phyloP scores from a whole-genome alignment of 2,888 invertebrate genomes.

The Crossocerus cetratus region DNA sequence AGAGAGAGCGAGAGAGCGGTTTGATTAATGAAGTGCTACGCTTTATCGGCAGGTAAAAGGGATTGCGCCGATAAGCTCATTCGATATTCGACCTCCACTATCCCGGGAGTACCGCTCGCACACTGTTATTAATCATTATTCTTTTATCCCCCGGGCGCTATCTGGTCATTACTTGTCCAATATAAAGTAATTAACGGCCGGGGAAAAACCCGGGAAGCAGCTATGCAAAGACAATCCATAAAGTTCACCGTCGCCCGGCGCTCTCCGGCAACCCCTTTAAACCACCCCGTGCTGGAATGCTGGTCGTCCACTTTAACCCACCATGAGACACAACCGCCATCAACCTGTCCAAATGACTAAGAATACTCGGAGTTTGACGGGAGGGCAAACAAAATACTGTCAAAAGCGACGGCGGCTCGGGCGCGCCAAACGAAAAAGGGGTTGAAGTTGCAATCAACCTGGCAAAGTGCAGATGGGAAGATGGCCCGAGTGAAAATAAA shows the following conservation, averaged over 20 bases:
- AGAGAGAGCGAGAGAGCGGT: conserved; percentile 12
- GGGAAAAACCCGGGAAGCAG: too few relatives aligned
- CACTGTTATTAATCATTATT: conserved; percentile 21
- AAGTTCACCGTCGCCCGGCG: not conserved
- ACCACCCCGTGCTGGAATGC: too few relatives aligned
- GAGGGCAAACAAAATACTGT: not conserved
- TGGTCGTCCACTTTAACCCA: too few relatives aligned
- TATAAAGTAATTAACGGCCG: too few relatives aligned
- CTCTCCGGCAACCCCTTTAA: not conserved
- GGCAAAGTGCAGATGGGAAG: not conserved
- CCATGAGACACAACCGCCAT: too few relatives aligned
- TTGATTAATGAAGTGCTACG: conserved; percentile 39
- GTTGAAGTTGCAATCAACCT: not conserved
- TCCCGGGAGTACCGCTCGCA: conserved; percentile 12
- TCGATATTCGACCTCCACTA: conserved; percentile 20
- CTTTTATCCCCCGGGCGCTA: not conserved
- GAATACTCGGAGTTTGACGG: too few relatives aligned
- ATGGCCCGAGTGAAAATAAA: not conserved
- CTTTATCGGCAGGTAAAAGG: conserved; percentile 18
- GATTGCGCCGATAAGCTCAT: conserved; percentile 29
- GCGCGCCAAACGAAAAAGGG: not conserved
- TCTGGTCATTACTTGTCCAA: too few relatives aligned
- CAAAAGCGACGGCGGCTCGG: not conserved
- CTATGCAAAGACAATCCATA: too few relatives aligned
- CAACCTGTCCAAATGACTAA: too few relatives aligned